Base-by-base conservation (phyloP, 2,797 vertebrate species). In the Myiothlypis coronata region DNA sequence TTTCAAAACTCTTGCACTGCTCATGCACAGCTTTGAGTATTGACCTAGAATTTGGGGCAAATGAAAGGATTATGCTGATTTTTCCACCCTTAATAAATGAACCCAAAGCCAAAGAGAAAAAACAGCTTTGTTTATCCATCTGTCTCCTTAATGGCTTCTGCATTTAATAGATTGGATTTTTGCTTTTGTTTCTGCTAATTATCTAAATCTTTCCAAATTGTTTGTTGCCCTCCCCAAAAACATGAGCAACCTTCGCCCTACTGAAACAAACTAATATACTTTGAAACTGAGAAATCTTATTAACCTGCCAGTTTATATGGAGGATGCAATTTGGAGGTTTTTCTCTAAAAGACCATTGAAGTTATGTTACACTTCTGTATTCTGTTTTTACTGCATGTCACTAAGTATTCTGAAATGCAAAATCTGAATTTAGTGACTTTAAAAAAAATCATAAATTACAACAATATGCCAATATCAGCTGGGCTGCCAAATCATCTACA, bases 131-230 rank as follows among this genome's bases (percentile, higher is more conserved):
- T 94, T 95, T 93, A 93, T 90, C 90, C 93, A 96, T 93, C 93
- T 96, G 82, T 81, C 59, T 92, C 74, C 63, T 93, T 77, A 94
- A 90, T 89, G 80, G 41, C 13, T 83, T 89, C 74, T 85, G 64
- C n/a, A 61, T 81, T 74, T 96, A 95, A 88, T 93, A 89, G 72
- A n/a, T 79, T 80, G 32, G 43, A 91, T 94, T 96, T 96, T 84
- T 44, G 71, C 59, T 95, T 95, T 89, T 93, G 44, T 95, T 96
- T 89, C 71, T 86, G 69, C 14, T 96, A 93, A 96, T 96, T 95
- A 93, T 70, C 28, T 64, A 92, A 84, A 57, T 90, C 83, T 90
- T 93, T 96, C 83, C 65, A 93, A 95, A 89, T 89, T 90, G 17
- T 91, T 96, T 95, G 43, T 43, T 91, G 46, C 55, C 30, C 20